Conservation (phyloP, 2,113 vertebrate species). For the Mirza zaza region DNA sequence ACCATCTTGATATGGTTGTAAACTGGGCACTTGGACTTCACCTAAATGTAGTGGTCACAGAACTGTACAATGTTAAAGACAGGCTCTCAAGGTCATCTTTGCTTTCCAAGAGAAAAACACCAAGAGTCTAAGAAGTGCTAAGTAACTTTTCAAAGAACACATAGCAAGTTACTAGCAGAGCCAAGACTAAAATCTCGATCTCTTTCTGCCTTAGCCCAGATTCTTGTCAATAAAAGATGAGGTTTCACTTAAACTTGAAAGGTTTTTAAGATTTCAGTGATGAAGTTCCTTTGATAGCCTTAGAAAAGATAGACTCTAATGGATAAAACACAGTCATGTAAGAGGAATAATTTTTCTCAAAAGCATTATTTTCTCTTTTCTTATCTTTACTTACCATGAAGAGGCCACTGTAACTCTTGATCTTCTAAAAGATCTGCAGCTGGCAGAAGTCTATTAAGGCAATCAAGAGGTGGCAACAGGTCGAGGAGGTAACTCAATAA, state of each 20-base stretch:
- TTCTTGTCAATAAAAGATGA: conserved; percentile 28
- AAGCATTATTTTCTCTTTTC: background rate
- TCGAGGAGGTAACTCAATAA: conserved; percentile 93
- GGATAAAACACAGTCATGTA: background rate
- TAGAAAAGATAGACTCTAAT: background rate
- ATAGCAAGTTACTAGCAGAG: conserved; percentile 1
- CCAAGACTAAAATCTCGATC: conserved; percentile 37
- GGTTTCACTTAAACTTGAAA: conserved; percentile 22
- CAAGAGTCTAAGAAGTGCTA: background rate
- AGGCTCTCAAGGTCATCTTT: background rate
- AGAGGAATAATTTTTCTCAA: conserved; percentile 21
- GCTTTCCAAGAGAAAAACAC: conserved; percentile 31
- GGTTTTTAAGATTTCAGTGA: conserved; percentile 32
- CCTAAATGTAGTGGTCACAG: background rate
- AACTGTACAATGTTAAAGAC: background rate
- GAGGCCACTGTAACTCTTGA: conserved; percentile 98
- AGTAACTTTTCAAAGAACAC: background rate
- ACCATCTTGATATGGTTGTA: background rate
- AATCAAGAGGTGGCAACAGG: conserved; percentile 94
- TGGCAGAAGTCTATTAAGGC: conserved; percentile 94
- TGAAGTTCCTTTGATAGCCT: background rate
- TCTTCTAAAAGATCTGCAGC: conserved; percentile 95
- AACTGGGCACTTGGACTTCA: conserved; percentile 27
- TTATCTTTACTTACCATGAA: conserved; percentile 89
- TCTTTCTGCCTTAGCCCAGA: background rate